phyloP scores from a whole-genome alignment of 2,797 vertebrate species.

The Pseudochirops cupreus region DNA sequence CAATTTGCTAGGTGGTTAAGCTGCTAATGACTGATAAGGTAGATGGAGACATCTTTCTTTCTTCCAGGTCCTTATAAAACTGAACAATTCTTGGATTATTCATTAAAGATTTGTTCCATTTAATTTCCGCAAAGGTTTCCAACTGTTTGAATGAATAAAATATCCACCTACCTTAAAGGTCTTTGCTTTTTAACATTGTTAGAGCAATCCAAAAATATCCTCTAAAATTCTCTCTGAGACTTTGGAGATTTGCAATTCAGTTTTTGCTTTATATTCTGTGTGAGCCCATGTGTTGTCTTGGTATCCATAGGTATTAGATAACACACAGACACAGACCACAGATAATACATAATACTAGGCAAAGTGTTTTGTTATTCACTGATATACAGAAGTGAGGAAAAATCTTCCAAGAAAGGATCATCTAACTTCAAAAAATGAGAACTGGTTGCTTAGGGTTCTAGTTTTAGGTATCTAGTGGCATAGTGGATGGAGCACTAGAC shows the following conservation, averaged over 20 bases:
- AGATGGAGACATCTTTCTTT: not conserved
- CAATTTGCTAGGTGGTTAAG: not conserved
- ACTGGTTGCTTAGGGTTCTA: not conserved
- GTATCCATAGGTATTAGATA: not conserved
- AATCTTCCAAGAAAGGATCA: not conserved
- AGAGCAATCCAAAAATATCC: not conserved
- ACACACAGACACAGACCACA: not conserved
- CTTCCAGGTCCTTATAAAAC: not conserved
- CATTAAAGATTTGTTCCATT: not conserved
- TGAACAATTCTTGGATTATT: not conserved
- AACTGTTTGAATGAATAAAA: constrained; percentile 14
- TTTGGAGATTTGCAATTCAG: not conserved
- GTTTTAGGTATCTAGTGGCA: not conserved
- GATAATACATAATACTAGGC: not conserved
- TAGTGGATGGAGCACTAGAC: not conserved
- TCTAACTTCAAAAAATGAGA: not conserved
- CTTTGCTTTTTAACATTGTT: constrained; percentile 19
- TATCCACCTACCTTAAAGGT: not conserved
- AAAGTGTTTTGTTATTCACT: not conserved
- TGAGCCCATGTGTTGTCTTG: not conserved
- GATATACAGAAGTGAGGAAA: not conserved
- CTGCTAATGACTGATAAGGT: not conserved
- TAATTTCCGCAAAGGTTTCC: constrained; percentile 9
- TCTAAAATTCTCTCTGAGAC: constrained; percentile 19
- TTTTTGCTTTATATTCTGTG: not conserved